Conservation (phyloP, 2,888 invertebrate genomes). For the Cataglyphis cursor region DNA sequence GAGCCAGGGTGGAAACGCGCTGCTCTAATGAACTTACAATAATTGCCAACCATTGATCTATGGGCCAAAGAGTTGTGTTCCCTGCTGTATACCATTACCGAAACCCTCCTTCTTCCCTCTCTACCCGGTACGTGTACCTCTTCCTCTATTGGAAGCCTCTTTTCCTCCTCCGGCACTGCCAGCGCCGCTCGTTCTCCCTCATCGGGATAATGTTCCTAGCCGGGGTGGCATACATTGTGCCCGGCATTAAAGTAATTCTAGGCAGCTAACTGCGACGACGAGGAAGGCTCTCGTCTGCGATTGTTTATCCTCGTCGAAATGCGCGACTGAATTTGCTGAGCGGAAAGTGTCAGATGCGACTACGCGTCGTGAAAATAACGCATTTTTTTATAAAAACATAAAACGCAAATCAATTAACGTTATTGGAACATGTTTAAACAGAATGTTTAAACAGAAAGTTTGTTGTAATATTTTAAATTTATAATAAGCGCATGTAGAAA, state of each 20-base stretch:
- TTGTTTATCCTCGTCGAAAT: conserved; percentile 72
- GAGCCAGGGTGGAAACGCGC: conserved; percentile 66
- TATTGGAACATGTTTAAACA: not conserved
- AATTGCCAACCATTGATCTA: conserved; percentile 87
- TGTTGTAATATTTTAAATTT: conserved; percentile 1
- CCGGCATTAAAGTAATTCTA: conserved; percentile 81
- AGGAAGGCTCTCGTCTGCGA: conserved; percentile 69
- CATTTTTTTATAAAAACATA: conserved; percentile 7
- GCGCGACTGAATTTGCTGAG: conserved; percentile 44
- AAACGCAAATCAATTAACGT: conserved; percentile 3
- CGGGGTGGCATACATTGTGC: conserved; percentile 81
- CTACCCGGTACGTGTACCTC: conserved; percentile 55
- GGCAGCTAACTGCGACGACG: conserved; percentile 74
- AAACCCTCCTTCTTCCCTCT: conserved; percentile 70
- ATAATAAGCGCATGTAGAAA: not conserved
- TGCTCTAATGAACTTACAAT: conserved; percentile 87
- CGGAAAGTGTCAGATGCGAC: not conserved
- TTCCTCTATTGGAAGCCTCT: conserved; percentile 41
- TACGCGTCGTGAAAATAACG: not conserved
- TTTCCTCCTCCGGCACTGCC: conserved; percentile 44
- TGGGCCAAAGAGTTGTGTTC: conserved; percentile 84
- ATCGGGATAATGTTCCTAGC: conserved; percentile 80
- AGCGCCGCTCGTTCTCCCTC: conserved; percentile 47
- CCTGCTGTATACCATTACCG: conserved; percentile 79
- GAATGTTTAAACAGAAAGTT: not conserved